A percentile compares a stretch with the other conserved stretches of the same genome.
phyloP scores from a whole-genome alignment of 2,797 vertebrate genomes.

The Pampus argenteus region DNA sequence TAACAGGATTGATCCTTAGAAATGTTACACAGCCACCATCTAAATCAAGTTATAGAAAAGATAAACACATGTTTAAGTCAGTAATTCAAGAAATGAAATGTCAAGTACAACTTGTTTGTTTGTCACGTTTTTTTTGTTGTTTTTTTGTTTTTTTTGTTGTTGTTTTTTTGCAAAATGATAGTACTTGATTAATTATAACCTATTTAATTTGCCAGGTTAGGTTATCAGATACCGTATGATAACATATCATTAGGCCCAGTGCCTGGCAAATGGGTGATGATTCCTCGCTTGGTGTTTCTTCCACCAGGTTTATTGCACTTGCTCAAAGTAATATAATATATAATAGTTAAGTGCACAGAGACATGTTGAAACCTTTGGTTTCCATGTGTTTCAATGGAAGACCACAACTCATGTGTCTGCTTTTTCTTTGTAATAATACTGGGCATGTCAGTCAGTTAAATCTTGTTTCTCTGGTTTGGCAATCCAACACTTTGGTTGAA shows the following conservation, averaged over 20 bases:
- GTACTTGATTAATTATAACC: background rate
- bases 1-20: background rate
- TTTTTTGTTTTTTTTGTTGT: too few relatives aligned
- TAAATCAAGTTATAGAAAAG: background rate
- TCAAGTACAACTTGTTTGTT: background rate
- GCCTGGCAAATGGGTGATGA: background rate
- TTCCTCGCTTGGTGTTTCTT: background rate
- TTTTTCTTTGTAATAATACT: too few relatives aligned
- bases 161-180: background rate
- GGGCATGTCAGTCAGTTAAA: too few relatives aligned
- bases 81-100: background rate
- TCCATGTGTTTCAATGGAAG: background rate
- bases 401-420: background rate
- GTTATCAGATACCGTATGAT: conserved; percentile 4
- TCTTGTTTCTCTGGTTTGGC: too few relatives aligned
- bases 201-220: background rate
- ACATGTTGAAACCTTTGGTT: background rate
- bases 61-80: background rate
- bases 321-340: background rate
- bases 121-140: too few relatives aligned
- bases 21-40: background rate
- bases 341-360: background rate
- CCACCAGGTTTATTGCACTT: background rate
- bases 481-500: background rate
- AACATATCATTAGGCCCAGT: background rate